phyloP scores from a whole-genome alignment of 2,797 vertebrate species.

The Enteromius afrohamiltoni region DNA sequence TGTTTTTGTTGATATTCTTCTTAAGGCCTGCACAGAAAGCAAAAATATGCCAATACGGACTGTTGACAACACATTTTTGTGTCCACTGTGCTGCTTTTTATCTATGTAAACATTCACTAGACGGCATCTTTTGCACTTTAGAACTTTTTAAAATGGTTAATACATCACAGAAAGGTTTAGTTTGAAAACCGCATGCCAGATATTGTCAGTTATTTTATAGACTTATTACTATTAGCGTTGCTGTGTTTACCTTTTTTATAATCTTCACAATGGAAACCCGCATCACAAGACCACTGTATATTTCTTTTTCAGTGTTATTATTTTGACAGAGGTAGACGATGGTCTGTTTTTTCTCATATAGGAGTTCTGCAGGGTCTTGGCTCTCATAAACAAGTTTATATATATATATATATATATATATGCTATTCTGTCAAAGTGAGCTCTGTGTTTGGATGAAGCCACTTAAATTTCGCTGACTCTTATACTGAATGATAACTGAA shows the following conservation, averaged over 20 bases:
- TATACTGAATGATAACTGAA: constrained; percentile 1
- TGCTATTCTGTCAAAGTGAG: neutral
- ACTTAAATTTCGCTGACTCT: neutral
- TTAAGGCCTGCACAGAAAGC: neutral
- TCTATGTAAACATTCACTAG: neutral
- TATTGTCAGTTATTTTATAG: neutral
- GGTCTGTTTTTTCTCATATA: constrained; percentile 16
- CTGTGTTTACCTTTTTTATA: neutral
- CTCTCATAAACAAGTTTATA: constrained; percentile 33
- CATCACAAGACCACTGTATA: neutral
- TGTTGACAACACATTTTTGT: neutral
- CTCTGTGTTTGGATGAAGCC: constrained; percentile 1
- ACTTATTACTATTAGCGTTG: neutral
- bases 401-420: constrained; percentile 37
- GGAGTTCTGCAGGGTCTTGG: neutral
- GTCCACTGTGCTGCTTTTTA: neutral
- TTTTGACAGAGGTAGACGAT: neutral
- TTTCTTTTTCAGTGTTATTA: neutral
- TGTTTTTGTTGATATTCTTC: neutral
- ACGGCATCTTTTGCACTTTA: neutral
- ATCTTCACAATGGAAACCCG: neutral
- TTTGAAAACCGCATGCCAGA: neutral
- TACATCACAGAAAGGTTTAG: neutral
- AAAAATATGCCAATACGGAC: neutral
- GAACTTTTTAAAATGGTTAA: neutral